phyloP scores from a whole-genome alignment of 2,797 vertebrate species.

The Lagodon rhomboides region DNA sequence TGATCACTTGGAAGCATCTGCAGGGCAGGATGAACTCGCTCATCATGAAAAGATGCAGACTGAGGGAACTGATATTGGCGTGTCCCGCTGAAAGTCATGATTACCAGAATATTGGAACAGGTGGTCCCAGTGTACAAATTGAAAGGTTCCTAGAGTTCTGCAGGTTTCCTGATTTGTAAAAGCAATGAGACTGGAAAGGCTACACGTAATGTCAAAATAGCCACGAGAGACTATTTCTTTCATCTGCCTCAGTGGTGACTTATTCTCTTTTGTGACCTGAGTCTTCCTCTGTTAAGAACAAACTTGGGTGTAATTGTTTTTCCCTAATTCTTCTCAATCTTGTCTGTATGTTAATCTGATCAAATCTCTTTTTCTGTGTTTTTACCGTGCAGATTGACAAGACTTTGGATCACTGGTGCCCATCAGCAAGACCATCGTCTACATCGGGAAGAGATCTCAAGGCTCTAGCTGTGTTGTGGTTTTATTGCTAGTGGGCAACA shows the following conservation, averaged over 20 bases:
- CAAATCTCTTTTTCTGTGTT: background rate
- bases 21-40: background rate
- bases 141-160: background rate
- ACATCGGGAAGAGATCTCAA: slow-evolving; percentile 87
- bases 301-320: background rate
- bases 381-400: slow-evolving; percentile 84
- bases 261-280: slow-evolving; percentile 81
- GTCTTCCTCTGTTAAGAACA: slow-evolving; percentile 89
- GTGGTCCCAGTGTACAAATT: background rate
- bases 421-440: slow-evolving; percentile 86
- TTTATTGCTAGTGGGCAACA: background rate
- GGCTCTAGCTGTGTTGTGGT: slow-evolving; percentile 86
- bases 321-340: background rate
- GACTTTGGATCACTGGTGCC: slow-evolving; percentile 88
- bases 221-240: background rate
- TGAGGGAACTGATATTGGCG: background rate
- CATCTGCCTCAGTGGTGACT: background rate
- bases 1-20: background rate
- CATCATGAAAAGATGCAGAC: background rate
- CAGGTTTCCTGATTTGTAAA: background rate
- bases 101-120: background rate
- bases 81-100: background rate
- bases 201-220: background rate
- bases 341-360: background rate
- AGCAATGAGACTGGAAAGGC: background rate